Base-by-base conservation (phyloP, 2,888 invertebrate species). In the Andrena dorsata region DNA sequence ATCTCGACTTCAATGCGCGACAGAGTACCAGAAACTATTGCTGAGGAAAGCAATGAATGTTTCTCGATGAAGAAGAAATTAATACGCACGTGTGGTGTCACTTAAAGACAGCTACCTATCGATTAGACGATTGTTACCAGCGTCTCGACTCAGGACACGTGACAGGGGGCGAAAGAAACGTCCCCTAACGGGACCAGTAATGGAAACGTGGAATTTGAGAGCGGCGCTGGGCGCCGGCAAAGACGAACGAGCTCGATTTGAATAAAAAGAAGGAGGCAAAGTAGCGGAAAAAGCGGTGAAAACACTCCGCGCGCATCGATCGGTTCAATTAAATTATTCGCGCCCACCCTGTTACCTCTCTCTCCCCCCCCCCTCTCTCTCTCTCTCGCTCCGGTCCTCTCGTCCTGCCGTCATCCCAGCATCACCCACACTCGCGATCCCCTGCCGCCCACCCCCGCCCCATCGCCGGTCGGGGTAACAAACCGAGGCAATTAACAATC, bases 401-500 rank as follows among this genome's bases (percentile, higher is more conserved):
- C 63, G 20, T 51, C 23, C 20, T 26, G 4, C 64, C 23, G 30
- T 41, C 41, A 16, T 41, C 69, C 65, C 76, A 16, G 35, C 30
- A 56, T 73, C 63, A 16, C 65, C 69, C 32, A 56, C 68, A 63
- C 47, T 74, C 53, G 53, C 30, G 51, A 13, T 53, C 8, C 26
- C 51, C 47, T 41, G 32, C 47, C 47, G 58, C 53, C 76, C 61
- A 51, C 26, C 70, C 51, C 65, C 53, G 41, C 23, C 64, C 70
- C 35, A 80, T 70, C 82, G 79, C 82, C 87, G 88, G 83, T 87
- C 89, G 88, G 92, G 91, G 92, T 93, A 93, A 93, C 93, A 93
- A 93, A 93, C 93, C 93, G 93, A 92, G 93, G 91, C 93, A 94
- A 94, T 94, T 94, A 94, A 93, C 93, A 93, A 93, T 93, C 93